Evolutionary conservation across 2,888 invertebrate species (phyloP), one percentile per base, ranked within the genome.

Genomic region (Ypsolopha scabrella): DNA sequence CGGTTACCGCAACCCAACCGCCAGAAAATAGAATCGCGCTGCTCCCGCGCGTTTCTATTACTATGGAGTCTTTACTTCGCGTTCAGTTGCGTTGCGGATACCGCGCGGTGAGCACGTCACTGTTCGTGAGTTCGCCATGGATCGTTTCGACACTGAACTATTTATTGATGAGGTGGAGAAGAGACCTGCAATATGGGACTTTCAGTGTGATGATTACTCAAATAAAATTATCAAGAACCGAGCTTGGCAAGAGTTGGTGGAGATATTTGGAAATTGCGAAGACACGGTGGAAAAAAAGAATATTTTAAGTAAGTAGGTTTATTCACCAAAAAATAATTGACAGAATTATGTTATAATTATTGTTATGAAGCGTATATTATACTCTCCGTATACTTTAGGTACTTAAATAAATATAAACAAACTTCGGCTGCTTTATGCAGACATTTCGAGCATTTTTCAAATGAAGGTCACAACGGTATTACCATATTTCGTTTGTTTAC

Each of bases 101-200:
- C 24, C 24, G 24, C 24, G 24, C 24, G 56, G 52, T 54, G 38
- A 53, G 55, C 52, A 55, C 54, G 54, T 55, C 13, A 43, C 14
- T 43, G 43, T 13, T 43, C 43, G 43, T 43, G 43, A 43, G 43
- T 43, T 43, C 53, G 51, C 54, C 51, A 58, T 57, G 55, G 56
- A 57, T 56, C 57, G 55, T 53, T 60, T 59, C 55, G 58, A 59
- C 54, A 57, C 57, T 54, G 59, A 59, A 54, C 51, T 57, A 54
- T 57, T 60, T 56, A 56, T 58, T 51, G 55, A 58, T 55, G 57
- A 24, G 24, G 24, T 24, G 24, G 24, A 24, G 24, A 24, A 24
- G 24, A 24, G 24, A 24, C 24, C 24, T 55, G 58, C 58, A 47
- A 53, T 59, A 52, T 60, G 58, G 57, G 53, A 60, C 41, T 51